Evolutionary conservation across 2,113 vertebrate genomes (phyloP), one percentile per base, ranked within the genome.

Genomic region (Orycteropus afer): DNA sequence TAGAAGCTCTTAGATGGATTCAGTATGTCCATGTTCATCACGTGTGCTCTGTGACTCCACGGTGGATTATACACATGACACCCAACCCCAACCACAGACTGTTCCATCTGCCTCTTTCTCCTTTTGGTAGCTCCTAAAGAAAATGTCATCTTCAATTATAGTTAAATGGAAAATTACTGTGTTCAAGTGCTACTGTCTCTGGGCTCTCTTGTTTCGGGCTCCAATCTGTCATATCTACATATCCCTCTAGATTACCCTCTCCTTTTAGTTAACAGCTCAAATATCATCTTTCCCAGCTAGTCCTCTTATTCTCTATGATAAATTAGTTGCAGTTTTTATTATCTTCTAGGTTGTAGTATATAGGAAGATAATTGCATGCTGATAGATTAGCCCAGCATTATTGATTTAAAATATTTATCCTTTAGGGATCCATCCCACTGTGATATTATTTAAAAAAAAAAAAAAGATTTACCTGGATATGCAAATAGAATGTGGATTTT

Each of bases 141-240:
- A 94, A 51, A 45, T 89, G 65, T 89, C 57, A 34, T 73, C 55
- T 81, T 84, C 91, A 77, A 94, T 89, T 90, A 91, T 7, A 55
- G 34, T 61, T 94, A 87, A 25, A 12, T 95, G 92, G 76, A 90
- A 96, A 96, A 84, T 86, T 86, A 55, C 71, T 86, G 37, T 83
- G 59, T 86, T 82, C 69, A 45, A 65, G 69, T 55, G 34, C 90
- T 79, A 47, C 92, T 67, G 1, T 91, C 89, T 82, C 71, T 77
- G 22, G 11, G 23, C 59, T 69, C n/a, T 47, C n/a, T 84, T 27
- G 79, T 90, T 61, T 71, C 65, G 2, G 7, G 86, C 63, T 93
- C 82, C 69, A 65, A 80, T 86, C 83, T 80, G 13, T 86, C 61
- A 27, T 79, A 61, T 91, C 82, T 83, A 4, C 17, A 23, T 57